Conservation (phyloP, 2,797 vertebrate genomes). For the Oceanodroma leucorhoa region DNA sequence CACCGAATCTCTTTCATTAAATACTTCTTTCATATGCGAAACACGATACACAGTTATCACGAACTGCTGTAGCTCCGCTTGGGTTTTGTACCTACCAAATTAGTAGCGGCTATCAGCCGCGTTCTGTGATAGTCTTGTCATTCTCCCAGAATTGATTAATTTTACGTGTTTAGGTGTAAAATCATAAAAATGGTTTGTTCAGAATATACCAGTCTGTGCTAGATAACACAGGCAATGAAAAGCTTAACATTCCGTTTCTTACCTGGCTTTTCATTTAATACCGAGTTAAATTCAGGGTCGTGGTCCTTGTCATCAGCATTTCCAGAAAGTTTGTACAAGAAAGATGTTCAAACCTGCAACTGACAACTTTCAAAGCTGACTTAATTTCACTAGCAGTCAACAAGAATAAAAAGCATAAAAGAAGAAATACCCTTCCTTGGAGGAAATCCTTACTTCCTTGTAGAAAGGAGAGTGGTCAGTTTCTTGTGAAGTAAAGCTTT, state of each 20-base stretch:
- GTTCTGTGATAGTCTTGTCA: rapidly evolving
- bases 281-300: not conserved
- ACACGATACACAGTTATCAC: rapidly evolving
- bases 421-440: not conserved
- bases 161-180: not conserved
- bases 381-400: not conserved
- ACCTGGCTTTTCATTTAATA: not conserved
- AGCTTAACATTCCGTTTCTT: rapidly evolving
- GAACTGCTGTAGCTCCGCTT: not conserved
- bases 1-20: not conserved
- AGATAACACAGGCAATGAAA: not conserved
- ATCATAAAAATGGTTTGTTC: not conserved
- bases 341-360: not conserved
- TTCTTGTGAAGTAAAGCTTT: not conserved
- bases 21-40: not conserved
- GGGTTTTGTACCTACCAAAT: not conserved
- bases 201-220: not conserved
- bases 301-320: not conserved
- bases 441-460: not conserved
- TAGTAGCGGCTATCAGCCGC: not conserved
- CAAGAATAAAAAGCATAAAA: not conserved
- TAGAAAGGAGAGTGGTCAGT: not conserved
- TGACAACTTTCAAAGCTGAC: not conserved
- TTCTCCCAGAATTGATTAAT: not conserved
- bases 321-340: not conserved